Conservation (phyloP, 2,113 vertebrate species). For the Cygnus buccinator region DNA sequence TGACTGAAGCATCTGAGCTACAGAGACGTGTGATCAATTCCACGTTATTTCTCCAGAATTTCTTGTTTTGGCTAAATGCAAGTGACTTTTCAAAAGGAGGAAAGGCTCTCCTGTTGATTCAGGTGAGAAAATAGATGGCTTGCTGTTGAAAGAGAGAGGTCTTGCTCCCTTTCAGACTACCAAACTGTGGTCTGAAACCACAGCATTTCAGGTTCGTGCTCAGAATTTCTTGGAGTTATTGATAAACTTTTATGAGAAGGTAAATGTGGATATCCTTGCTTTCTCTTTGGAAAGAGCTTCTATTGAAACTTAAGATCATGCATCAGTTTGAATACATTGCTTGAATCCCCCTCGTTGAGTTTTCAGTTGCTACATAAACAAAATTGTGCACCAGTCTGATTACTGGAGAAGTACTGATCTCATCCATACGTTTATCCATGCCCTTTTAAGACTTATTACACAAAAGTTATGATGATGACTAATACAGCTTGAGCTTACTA, state of each 20-base stretch:
- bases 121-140: neutral
- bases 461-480: neutral
- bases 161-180: neutral
- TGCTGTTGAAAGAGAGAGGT: neutral
- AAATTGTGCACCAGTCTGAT: neutral
- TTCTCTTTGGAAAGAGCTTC: neutral
- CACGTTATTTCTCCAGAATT: neutral
- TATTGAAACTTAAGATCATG: neutral
- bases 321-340: neutral
- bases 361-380: neutral
- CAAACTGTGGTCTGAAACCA: neutral
- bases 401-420: neutral
- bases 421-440: neutral
- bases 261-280: neutral
- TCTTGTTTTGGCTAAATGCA: slow-evolving; percentile 3
- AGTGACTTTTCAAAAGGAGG: neutral
- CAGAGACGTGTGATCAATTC: neutral
- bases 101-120: neutral
- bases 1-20: neutral
- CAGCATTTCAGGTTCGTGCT: neutral
- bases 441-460: neutral
- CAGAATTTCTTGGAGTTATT: neutral
- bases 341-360: neutral
- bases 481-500: neutral
- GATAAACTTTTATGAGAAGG: neutral